These are phyloP conservation scores for Mimumesa dahlbomi DNA, from an alignment of 2,888 invertebrate genomes.

Conservation along the genomic window DNA sequence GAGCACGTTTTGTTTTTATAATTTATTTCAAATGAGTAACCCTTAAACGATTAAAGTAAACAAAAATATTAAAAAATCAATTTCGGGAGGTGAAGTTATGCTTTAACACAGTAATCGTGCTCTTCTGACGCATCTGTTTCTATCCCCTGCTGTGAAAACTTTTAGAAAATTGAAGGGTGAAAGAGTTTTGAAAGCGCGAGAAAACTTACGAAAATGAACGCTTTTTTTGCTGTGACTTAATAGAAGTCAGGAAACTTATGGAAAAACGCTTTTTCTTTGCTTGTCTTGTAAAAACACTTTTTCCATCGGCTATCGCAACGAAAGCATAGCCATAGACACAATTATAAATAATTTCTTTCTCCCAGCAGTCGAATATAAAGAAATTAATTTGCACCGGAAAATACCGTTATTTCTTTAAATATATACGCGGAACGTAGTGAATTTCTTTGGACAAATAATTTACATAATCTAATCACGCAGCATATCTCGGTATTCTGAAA, in stretches of 20 bases:
- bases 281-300: not conserved
- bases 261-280: constrained; percentile 1
- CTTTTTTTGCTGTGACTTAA: not conserved
- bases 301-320: not conserved
- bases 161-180: constrained; percentile 15
- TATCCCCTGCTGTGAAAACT: constrained; percentile 24
- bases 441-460: no score
- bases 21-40: no score
- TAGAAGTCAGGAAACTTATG: constrained; percentile 18
- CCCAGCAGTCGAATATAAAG: not conserved
- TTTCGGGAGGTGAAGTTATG: no score
- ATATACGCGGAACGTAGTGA: not conserved
- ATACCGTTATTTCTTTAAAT: not conserved
- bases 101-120: constrained; percentile 31
- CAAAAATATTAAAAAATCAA: no score
- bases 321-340: not conserved
- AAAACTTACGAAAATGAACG: constrained; percentile 26
- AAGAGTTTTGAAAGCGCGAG: constrained; percentile 45
- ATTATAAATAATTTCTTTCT: constrained; percentile 34
- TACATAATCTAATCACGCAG: not conserved
- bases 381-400: constrained; percentile 6
- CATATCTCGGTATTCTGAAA: not conserved
- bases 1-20: no score
- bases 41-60: no score
- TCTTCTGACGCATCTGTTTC: constrained; percentile 22